Percentiles rank a stretch among this genome's conserved stretches.
phyloP scores from a whole-genome alignment of 2,113 vertebrate species.

The Callopanchax toddi region DNA sequence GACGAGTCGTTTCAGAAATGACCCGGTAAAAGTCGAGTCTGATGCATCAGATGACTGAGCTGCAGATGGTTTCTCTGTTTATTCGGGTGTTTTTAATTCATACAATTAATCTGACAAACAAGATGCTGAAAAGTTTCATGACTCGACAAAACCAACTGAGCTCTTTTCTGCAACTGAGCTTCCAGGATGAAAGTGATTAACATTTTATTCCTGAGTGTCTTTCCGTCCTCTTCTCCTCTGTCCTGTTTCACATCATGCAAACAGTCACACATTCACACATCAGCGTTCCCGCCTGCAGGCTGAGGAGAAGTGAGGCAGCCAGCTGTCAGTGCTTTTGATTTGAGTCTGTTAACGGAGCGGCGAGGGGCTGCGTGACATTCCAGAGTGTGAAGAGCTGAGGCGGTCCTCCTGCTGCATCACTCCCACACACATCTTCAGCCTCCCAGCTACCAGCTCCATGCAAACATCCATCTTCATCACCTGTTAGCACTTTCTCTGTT shows the following conservation, averaged over 20 bases:
- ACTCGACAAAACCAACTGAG: too few relatives aligned
- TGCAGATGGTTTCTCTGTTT: too few relatives aligned
- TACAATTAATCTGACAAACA: too few relatives aligned
- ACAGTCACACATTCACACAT: constrained; percentile 29
- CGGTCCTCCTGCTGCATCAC: neutral
- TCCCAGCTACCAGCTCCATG: neutral
- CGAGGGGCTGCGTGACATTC: constrained; percentile 4
- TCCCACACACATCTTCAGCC: neutral
- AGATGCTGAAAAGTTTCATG: too few relatives aligned
- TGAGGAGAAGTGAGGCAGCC: constrained; percentile 7
- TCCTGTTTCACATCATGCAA: neutral
- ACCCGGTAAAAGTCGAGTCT: too few relatives aligned
- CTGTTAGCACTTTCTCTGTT: constrained; percentile 1
- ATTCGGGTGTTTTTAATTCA: too few relatives aligned
- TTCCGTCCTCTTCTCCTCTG: too few relatives aligned
- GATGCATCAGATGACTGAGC: too few relatives aligned
- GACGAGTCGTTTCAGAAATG: too few relatives aligned
- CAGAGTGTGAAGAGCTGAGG: constrained; percentile 20
- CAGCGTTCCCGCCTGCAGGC: constrained; percentile 31
- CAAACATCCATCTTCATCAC: constrained; percentile 34
- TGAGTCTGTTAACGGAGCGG: constrained; percentile 34
- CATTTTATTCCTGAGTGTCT: too few relatives aligned
- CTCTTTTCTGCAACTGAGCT: too few relatives aligned
- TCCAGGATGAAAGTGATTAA: too few relatives aligned
- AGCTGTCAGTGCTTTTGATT: constrained; percentile 42